Conservation (phyloP, 2,113 vertebrate genomes). For the Clarias magur region DNA sequence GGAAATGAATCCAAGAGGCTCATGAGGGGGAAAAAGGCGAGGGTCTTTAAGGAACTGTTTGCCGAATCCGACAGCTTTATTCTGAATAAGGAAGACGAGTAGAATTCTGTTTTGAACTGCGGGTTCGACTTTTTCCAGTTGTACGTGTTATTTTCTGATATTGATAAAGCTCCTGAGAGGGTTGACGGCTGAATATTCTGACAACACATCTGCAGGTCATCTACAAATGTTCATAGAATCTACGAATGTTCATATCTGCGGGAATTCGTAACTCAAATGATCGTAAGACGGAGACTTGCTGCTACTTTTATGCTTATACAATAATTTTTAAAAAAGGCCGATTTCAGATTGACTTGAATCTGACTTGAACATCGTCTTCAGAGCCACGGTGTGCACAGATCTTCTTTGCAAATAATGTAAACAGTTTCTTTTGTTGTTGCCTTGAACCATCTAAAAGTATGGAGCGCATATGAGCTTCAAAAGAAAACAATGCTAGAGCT, state of each 20-base stretch:
- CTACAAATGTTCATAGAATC: too few species aligned
- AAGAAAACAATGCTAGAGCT: neutral
- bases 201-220: neutral
- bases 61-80: too few species aligned
- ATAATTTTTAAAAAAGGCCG: too few species aligned
- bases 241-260: too few species aligned
- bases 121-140: neutral
- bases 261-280: too few species aligned
- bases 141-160: neutral
- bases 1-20: neutral
- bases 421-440: neutral
- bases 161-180: neutral
- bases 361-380: neutral
- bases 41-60: neutral
- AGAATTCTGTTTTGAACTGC: neutral
- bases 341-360: neutral
- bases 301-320: too few species aligned
- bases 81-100: neutral
- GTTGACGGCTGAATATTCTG: neutral
- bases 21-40: neutral
- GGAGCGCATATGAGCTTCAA: neutral
- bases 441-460: neutral
- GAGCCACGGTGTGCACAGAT: neutral
- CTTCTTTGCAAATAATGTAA: neutral
- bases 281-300: too few species aligned